Conservation (phyloP, 2,888 invertebrate genomes). For the Dynastes grantii region DNA sequence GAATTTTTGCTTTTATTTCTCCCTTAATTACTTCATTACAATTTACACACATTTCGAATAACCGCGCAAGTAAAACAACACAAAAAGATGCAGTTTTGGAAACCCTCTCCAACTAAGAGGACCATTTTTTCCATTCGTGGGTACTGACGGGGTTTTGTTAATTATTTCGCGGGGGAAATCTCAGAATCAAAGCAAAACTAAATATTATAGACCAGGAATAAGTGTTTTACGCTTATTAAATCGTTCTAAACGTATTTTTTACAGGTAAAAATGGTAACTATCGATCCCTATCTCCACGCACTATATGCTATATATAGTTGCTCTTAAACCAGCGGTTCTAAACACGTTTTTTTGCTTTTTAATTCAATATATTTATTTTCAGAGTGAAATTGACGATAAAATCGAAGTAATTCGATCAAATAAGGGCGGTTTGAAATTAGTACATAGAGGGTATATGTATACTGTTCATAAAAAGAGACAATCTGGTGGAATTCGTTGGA, state of each 20-base stretch:
- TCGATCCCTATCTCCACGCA: slow-evolving; percentile 18
- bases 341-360: slow-evolving; percentile 4
- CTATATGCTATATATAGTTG: not conserved
- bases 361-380: not conserved
- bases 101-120: not conserved
- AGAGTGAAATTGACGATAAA: slow-evolving; percentile 54
- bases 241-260: not conserved
- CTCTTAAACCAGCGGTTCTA: not conserved
- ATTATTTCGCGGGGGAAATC: too few relatives aligned
- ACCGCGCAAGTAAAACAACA: slow-evolving; percentile 11
- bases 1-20: too few relatives aligned
- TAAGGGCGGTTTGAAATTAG: slow-evolving; percentile 71
- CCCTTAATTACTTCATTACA: not conserved
- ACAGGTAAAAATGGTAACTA: slow-evolving; percentile 41
- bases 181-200: too few relatives aligned
- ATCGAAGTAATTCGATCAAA: slow-evolving; percentile 69
- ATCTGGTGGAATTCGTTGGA: slow-evolving; percentile 70
- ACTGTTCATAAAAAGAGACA: slow-evolving; percentile 70
- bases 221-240: not conserved
- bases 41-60: not conserved
- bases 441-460: slow-evolving; percentile 71
- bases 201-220: not conserved
- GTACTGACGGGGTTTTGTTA: not conserved
- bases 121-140: slow-evolving; percentile 5
- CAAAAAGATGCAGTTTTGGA: slow-evolving; percentile 26